Base-by-base conservation (phyloP, 2,113 vertebrate species). In the Nicator chloris region DNA sequence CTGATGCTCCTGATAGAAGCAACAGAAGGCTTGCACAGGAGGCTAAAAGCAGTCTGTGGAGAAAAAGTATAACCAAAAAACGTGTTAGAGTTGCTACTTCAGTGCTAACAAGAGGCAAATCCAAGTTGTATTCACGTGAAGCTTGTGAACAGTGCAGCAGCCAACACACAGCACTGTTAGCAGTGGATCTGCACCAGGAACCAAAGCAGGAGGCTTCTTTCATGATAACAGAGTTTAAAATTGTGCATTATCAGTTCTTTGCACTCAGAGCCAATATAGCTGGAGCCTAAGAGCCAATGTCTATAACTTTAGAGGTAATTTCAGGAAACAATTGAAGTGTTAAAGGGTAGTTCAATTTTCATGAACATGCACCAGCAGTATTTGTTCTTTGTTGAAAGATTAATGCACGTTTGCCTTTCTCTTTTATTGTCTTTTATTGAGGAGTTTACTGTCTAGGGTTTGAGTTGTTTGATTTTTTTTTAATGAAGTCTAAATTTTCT, bases 391-490 rank as follows among this genome's bases (percentile, higher is more conserved):
- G 30, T 10, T 78, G 31, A 72, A 89, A 66, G 2, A 33, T 68
- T 45, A 31, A 47, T 26, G 7, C 13, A 24, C 1, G 1, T 31
- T 53, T 68, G 24, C 13, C 20, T 45, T 68, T 53, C 16, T 15
- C 53, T 75, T 49, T 49, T 39, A 26, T 19, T 60, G 26, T 17
- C 42, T 59, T 23, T 40, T 10, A 10, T 27, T 7, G 20, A 4
- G 1, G 1, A 3, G 1, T 2, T 59, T 53, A 9, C 24, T 53
- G 4, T 51, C 39, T 28, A 23, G 19, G 10, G 4, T 5, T 40
- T 40, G 10, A 3, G 21, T 27, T 47, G 6, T 7, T 35, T 28
- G 7, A 22, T 31, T 10, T 44, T 26, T 81, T 86, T 57, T 10
- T 3, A 71, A 50, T 13, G 16, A 13, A 50, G 6, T 13, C 16